These are phyloP conservation scores for Mormyrus iriodes DNA, from an alignment of 2,113 vertebrate species.

Conservation along the genomic window DNA sequence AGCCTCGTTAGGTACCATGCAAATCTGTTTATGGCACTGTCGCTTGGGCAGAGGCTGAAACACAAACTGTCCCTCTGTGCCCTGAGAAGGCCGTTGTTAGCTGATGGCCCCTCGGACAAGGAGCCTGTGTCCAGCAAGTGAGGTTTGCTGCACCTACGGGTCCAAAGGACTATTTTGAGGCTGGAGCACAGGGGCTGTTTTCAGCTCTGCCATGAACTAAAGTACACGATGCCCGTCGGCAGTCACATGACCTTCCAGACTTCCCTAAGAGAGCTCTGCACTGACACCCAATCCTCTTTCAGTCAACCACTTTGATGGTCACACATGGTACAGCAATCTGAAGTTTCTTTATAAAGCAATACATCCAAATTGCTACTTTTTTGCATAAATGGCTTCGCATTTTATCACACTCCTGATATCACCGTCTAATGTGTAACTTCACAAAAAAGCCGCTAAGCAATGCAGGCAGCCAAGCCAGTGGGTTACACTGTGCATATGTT, in stretches of 20 bases:
- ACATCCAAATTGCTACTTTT: not conserved
- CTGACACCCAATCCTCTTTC: not conserved
- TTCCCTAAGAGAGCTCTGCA: not conserved
- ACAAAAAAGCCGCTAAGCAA: not conserved
- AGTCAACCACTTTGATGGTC: not conserved
- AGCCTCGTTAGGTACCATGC: not conserved
- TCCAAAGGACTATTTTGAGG: not conserved
- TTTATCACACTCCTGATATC: not conserved
- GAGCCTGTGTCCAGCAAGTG: not conserved
- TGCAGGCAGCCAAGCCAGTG: not conserved
- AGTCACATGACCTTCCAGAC: not conserved
- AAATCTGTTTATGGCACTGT: not conserved
- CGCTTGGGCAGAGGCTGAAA: not conserved
- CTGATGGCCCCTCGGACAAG: not conserved
- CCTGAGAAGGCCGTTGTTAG: not conserved
- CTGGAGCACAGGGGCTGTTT: not conserved
- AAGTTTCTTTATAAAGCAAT: not conserved
- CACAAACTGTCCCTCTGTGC: not conserved
- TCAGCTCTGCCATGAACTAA: not conserved
- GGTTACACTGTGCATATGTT: not conserved
- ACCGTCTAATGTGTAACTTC: not conserved
- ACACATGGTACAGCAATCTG: not conserved
- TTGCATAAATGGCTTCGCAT: not conserved
- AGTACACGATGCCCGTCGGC: not conserved
- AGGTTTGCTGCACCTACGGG: not conserved